These are phyloP conservation scores for Rhagium mordax DNA, from an alignment of 2,888 invertebrate genomes.

Conservation along the genomic window DNA sequence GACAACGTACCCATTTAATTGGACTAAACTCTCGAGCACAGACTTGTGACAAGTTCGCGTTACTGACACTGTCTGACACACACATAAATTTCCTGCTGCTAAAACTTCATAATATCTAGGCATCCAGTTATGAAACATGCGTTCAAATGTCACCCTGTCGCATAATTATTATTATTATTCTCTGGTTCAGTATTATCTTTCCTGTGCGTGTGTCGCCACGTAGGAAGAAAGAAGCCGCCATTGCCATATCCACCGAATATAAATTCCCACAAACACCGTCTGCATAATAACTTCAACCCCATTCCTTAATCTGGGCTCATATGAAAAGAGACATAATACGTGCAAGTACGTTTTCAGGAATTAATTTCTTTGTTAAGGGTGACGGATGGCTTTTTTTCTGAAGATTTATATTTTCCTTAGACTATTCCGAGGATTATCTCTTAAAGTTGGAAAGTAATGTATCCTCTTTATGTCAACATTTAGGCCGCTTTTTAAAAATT, in stretches of 20 bases:
- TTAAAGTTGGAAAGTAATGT: slow-evolving; percentile 9
- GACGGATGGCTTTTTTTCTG: slow-evolving; percentile 8
- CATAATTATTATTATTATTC: not conserved
- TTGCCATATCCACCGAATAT: not conserved
- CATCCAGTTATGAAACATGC: not conserved
- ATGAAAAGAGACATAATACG: slow-evolving; percentile 15
- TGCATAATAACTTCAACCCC: slow-evolving; percentile 32
- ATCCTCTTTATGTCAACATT: slow-evolving; percentile 24
- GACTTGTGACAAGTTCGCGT: not conserved
- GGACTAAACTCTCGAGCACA: not conserved
- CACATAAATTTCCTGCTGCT: not conserved
- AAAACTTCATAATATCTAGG: not conserved
- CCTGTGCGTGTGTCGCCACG: not conserved
- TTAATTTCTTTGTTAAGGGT: slow-evolving; percentile 25
- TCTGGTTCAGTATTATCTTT: not conserved
- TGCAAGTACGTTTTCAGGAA: slow-evolving; percentile 13
- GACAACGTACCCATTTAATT: not conserved
- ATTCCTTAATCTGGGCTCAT: slow-evolving; percentile 26
- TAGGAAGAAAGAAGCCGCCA: slow-evolving; percentile 14
- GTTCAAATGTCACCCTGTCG: not conserved
- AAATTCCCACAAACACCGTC: slow-evolving; percentile 26
- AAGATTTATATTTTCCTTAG: slow-evolving; percentile 23
- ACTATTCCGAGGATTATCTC: slow-evolving; percentile 17
- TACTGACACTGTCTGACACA: not conserved
- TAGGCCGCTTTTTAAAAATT: slow-evolving; percentile 13